These are phyloP conservation scores for Ectemnius cavifrons DNA, from an alignment of 2,888 invertebrate genomes.

Conservation along the genomic window DNA sequence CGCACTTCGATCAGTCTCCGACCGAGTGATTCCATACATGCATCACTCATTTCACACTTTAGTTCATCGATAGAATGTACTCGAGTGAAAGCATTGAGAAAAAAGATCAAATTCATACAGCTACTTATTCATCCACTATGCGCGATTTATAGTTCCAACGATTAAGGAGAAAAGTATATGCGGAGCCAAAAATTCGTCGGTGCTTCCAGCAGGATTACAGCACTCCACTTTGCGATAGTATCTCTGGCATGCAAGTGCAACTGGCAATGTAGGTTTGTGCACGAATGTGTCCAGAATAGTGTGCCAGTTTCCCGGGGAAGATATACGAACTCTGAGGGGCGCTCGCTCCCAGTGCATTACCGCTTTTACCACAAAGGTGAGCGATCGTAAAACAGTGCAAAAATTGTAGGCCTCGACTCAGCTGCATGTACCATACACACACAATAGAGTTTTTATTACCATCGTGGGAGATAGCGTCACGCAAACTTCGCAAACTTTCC, in stretches of 20 bases:
- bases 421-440: neutral
- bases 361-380: constrained; percentile 12
- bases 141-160: neutral
- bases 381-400: constrained; percentile 24
- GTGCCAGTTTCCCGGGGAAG: constrained; percentile 13
- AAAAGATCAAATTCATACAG: neutral
- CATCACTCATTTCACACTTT: neutral
- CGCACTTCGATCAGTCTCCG: neutral
- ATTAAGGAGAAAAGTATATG: neutral
- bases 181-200: neutral
- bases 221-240: neutral
- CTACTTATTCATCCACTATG: neutral
- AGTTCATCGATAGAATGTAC: neutral
- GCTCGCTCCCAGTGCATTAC: neutral
- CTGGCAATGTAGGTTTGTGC: neutral
- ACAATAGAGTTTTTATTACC: neutral
- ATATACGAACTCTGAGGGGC: neutral
- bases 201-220: neutral
- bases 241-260: neutral
- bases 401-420: neutral
- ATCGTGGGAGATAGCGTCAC: neutral
- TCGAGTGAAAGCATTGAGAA: neutral
- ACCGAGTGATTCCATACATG: neutral
- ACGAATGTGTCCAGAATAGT: neutral
- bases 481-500: neutral